These are phyloP conservation scores for Myotis pilosus DNA, from an alignment of 2,797 vertebrate genomes.

Conservation along the genomic window DNA sequence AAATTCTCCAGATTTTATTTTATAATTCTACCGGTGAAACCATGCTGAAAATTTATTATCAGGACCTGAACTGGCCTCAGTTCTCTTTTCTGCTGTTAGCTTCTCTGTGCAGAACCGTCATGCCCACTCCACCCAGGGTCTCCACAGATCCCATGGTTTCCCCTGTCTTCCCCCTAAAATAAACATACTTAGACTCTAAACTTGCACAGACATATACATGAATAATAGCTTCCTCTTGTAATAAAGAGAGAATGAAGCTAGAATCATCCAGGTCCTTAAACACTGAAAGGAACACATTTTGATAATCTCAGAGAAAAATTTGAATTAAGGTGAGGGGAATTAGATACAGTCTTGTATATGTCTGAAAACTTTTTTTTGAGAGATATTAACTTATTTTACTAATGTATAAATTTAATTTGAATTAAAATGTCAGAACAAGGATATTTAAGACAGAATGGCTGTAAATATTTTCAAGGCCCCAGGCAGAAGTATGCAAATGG, in stretches of 20 bases:
- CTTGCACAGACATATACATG: not conserved
- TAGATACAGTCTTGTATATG: not conserved
- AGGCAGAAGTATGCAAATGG: not conserved
- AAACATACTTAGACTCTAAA: not conserved
- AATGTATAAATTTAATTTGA: constrained; percentile 19
- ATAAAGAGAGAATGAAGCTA: not conserved
- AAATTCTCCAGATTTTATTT: not conserved
- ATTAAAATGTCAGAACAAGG: constrained; percentile 21
- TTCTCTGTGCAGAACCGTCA: not conserved
- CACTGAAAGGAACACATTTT: not conserved
- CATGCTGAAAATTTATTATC: not conserved
- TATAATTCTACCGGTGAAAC: not conserved
- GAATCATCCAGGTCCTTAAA: not conserved
- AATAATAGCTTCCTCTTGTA: not conserved
- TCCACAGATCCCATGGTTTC: not conserved
- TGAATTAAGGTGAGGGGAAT: not conserved
- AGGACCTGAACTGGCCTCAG: not conserved
- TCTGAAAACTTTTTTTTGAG: not conserved
- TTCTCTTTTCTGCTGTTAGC: not conserved
- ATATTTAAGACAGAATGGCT: not conserved
- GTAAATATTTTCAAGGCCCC: not conserved
- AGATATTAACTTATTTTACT: constrained; percentile 23
- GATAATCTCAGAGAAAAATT: not conserved
- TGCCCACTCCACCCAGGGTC: not conserved
- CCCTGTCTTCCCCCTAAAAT: not conserved